Conservation (phyloP, 2,888 invertebrate species). For the Acutogordius australiensis region DNA sequence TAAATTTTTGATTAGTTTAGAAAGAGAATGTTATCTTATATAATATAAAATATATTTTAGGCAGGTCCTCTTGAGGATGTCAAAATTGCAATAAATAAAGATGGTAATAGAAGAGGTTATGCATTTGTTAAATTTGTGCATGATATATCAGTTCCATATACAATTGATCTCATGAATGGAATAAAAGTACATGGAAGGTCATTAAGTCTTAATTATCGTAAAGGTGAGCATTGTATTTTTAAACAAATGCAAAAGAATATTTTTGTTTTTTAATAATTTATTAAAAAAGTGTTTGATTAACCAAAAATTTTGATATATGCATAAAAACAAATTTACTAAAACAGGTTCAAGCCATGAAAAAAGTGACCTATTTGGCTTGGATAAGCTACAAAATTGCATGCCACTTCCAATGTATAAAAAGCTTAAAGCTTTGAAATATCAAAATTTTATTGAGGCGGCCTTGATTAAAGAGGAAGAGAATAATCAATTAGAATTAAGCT, state of each 20-base stretch:
- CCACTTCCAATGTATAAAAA: not conserved
- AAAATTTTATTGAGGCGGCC: not conserved
- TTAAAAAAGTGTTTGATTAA: no score
- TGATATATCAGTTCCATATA: slow-evolving; percentile 42
- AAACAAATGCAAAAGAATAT: no score
- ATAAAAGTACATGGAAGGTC: slow-evolving; percentile 34
- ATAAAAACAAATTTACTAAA: no score
- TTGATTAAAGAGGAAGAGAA: not conserved
- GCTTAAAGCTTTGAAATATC: not conserved
- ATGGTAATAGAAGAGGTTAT: slow-evolving; percentile 37
- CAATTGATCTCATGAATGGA: slow-evolving; percentile 40
- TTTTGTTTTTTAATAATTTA: no score
- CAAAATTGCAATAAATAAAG: slow-evolving; percentile 41
- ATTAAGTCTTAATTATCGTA: not conserved
- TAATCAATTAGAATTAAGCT: no score
- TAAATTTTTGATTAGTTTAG: no score
- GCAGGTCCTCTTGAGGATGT: slow-evolving; percentile 49
- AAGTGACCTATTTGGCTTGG: not conserved
- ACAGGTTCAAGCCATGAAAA: slow-evolving; percentile 4
- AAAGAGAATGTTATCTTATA: not conserved
- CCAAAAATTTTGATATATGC: no score
- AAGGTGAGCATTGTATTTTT: no score
- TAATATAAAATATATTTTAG: slow-evolving; percentile 25
- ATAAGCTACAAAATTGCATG: not conserved
- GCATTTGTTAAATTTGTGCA: slow-evolving; percentile 51